Conservation (phyloP, 2,888 invertebrate species). For the Zhengitettix transpicula region DNA sequence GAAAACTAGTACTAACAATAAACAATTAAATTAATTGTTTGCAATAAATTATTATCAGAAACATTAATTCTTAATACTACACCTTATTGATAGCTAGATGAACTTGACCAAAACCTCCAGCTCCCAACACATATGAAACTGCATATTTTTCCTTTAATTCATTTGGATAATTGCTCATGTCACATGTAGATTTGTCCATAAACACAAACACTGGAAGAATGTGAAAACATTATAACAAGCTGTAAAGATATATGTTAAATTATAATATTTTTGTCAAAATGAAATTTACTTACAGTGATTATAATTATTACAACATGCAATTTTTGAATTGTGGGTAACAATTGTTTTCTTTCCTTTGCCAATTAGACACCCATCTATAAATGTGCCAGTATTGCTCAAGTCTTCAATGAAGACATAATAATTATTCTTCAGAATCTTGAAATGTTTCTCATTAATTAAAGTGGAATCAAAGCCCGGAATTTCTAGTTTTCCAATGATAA, state of each 20-base stretch:
- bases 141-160: slow-evolving; percentile 53
- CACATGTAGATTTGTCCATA: background rate
- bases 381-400: background rate
- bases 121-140: slow-evolving; percentile 57
- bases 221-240: background rate
- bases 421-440: background rate
- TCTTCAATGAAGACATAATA: background rate
- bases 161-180: slow-evolving; percentile 27
- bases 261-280: too few species aligned
- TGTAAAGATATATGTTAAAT: too few species aligned
- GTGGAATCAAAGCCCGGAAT: background rate
- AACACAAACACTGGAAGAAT: background rate
- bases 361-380: background rate
- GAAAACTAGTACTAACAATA: too few species aligned
- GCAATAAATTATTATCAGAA: too few species aligned
- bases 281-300: background rate
- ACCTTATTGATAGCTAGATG: slow-evolving; percentile 53
- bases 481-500: background rate
- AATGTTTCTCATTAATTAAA: background rate
- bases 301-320: background rate
- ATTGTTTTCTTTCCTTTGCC: background rate
- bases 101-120: slow-evolving; percentile 75
- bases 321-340: background rate
- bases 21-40: too few species aligned
- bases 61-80: slow-evolving; percentile 9